A percentile compares a stretch with the other conserved stretches of the same genome.
These are phyloP conservation scores for Linyphia triangularis DNA, from an alignment of 2,888 invertebrate genomes.

Conservation along the genomic window DNA sequence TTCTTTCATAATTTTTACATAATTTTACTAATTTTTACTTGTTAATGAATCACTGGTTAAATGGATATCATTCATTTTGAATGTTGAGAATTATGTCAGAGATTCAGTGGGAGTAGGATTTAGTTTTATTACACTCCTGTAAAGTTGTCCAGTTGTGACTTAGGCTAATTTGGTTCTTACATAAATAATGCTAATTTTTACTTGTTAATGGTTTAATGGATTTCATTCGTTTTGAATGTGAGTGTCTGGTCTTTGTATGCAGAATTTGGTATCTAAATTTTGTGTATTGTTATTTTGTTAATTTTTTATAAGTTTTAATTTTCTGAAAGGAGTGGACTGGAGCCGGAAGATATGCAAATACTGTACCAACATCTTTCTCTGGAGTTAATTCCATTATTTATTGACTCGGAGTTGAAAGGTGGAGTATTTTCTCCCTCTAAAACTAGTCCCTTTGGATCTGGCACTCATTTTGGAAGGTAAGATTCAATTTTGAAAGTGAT, in stretches of 20 bases:
- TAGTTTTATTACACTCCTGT: too few species aligned
- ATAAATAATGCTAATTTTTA: too few species aligned
- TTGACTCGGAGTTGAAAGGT: conserved; percentile 81
- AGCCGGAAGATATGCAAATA: conserved; percentile 90
- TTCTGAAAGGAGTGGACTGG: conserved; percentile 89
- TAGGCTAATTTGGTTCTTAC: too few species aligned
- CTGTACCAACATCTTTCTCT: conserved; percentile 91
- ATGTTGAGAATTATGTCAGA: too few species aligned
- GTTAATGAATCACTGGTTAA: too few species aligned
- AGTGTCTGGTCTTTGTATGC: neutral
- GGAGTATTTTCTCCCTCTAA: conserved; percentile 73
- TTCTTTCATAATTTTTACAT: too few species aligned
- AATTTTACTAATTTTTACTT: too few species aligned
- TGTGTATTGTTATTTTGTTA: neutral
- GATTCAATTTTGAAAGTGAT: conserved; percentile 52
- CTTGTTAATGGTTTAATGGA: neutral
- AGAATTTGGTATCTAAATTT: neutral
- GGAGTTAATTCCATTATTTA: conserved; percentile 86
- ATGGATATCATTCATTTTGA: too few species aligned
- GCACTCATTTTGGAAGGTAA: conserved; percentile 79
- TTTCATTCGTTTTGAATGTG: too few species aligned
- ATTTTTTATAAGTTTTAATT: too few species aligned
- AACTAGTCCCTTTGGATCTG: conserved; percentile 63
- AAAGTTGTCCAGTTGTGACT: too few species aligned
- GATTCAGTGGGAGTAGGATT: too few species aligned